Evolutionary conservation across 2,888 invertebrate species (phyloP).

Genomic region (Drosophila kokeensis): DNA sequence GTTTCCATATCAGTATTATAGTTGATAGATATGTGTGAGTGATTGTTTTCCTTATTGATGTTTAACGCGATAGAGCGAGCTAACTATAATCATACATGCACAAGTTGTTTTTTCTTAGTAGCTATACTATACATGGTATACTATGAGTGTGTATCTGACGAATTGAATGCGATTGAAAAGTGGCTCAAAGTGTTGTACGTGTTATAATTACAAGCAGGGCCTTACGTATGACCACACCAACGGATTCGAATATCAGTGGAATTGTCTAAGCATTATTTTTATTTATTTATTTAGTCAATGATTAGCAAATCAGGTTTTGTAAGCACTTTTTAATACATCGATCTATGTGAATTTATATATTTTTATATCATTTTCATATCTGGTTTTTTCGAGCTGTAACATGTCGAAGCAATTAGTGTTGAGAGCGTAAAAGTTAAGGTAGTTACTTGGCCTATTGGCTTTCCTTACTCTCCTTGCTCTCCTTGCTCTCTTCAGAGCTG

Average conservation of each 20-base stretch:
- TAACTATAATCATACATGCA: conserved; percentile 55
- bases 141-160: neutral
- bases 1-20: conserved; percentile 55
- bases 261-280: neutral
- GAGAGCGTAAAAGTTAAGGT: neutral
- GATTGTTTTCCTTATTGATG: conserved; percentile 28
- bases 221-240: conserved; percentile 57
- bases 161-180: conserved; percentile 38
- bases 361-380: conserved; percentile 22
- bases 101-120: conserved; percentile 4
- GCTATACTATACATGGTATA: conserved; percentile 1
- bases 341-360: conserved; percentile 25
- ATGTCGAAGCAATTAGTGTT: conserved; percentile 20
- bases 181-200: conserved; percentile 59
- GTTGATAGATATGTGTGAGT: conserved; percentile 8
- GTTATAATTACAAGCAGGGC: conserved; percentile 47
- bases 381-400: conserved; percentile 17
- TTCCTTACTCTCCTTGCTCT: conserved; percentile 31
- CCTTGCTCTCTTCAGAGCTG: conserved; percentile 54
- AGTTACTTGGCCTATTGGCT: conserved; percentile 13
- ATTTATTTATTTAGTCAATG: conserved; percentile 18
- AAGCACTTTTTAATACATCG: conserved; percentile 34
- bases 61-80: conserved; percentile 40
- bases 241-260: too few relatives aligned
- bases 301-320: conserved; percentile 30